These are phyloP conservation scores for Strongylocentrotus purpuratus DNA, from an alignment of 35 echinoderm and acorn worm genomes.

Conservation along the genomic window DNA sequence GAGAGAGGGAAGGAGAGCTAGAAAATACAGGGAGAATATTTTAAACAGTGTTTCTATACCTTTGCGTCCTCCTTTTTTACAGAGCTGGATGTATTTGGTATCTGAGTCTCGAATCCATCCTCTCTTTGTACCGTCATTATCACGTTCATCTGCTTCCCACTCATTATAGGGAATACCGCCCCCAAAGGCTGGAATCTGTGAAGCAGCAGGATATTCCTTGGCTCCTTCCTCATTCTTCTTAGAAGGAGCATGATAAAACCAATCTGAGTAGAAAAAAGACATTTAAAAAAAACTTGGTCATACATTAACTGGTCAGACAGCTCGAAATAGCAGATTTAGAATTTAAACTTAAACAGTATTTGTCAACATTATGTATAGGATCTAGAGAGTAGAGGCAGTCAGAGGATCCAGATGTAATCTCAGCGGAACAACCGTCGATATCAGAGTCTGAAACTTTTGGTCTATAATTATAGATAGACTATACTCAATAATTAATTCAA, in stretches of 20 bases:
- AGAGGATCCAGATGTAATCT: too few relatives aligned
- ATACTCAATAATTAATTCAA: too few relatives aligned
- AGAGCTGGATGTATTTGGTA: slow-evolving; percentile 88
- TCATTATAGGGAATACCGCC: slow-evolving; percentile 59
- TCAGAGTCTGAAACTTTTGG: too few relatives aligned
- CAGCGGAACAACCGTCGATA: too few relatives aligned
- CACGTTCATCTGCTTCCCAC: slow-evolving; percentile 56
- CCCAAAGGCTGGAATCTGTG: slow-evolving; percentile 77
- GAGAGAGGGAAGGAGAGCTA: too few relatives aligned
- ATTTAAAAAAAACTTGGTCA: background rate
- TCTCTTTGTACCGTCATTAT: slow-evolving; percentile 73
- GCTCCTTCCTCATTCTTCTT: slow-evolving; percentile 59
- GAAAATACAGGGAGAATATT: too few relatives aligned
- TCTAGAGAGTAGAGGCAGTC: too few relatives aligned
- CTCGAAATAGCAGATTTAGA: too few relatives aligned
- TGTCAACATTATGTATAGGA: too few relatives aligned
- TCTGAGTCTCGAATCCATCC: slow-evolving; percentile 88
- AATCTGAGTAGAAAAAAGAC: slow-evolving; percentile 65
- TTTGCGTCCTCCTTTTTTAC: slow-evolving; percentile 90
- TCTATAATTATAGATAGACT: too few relatives aligned
- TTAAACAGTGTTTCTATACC: slow-evolving; percentile 51
- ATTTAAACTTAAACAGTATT: too few relatives aligned
- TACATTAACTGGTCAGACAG: too few relatives aligned
- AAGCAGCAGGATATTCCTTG: slow-evolving; percentile 87
- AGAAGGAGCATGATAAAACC: slow-evolving; percentile 97